phyloP scores from a whole-genome alignment of 2,888 invertebrate genomes.

The Asteroscopus sphinx region DNA sequence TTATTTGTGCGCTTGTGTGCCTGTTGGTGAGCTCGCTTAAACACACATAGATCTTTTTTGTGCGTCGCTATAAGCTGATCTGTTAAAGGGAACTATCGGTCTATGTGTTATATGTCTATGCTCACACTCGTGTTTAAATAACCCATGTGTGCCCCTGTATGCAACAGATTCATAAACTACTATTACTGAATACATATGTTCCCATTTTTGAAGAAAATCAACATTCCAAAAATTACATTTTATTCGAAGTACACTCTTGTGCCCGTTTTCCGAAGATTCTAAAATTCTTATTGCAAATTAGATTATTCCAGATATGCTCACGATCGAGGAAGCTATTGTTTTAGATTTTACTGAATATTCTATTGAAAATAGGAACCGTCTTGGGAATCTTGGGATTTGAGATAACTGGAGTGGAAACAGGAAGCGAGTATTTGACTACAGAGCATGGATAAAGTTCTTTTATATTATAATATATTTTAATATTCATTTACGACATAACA shows the following conservation, averaged over 20 bases:
- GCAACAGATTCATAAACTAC: no score
- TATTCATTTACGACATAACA: no score
- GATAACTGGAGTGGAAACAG: constrained; percentile 17
- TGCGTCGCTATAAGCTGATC: no score
- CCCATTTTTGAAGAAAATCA: constrained; percentile 14
- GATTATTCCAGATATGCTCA: constrained; percentile 38
- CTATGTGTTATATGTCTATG: no score
- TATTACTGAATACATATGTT: neutral
- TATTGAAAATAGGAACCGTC: constrained; percentile 28
- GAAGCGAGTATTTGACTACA: constrained; percentile 14
- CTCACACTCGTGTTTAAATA: no score
- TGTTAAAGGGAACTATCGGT: no score
- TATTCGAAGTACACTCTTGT: constrained; percentile 14
- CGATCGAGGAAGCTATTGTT: constrained; percentile 35
- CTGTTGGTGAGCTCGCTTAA: no score
- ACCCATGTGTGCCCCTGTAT: no score
- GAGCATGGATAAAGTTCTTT: constrained; percentile 4
- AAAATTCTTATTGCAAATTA: constrained; percentile 50
- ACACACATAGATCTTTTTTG: no score
- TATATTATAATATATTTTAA: no score
- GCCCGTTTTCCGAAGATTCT: constrained; percentile 29
- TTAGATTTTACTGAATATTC: constrained; percentile 40
- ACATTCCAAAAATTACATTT: constrained; percentile 20
- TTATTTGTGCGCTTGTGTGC: no score
- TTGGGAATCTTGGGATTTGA: constrained; percentile 26